Conservation (phyloP, 2,888 invertebrate species). For the Trissonchulus sp. region DNA sequence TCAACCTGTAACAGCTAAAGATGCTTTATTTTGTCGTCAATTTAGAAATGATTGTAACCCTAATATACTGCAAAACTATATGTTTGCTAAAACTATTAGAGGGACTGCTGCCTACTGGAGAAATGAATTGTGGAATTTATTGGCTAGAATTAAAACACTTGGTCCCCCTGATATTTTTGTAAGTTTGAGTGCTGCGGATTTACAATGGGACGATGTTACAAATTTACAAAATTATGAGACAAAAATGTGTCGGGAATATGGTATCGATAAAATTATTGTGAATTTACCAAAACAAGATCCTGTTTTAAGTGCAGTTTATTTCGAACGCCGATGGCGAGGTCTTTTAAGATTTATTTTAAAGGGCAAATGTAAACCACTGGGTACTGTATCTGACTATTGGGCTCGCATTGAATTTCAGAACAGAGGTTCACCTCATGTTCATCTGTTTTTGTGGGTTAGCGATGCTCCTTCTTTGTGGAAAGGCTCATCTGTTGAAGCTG, state of each 20-base stretch:
- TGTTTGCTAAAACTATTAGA: not conserved
- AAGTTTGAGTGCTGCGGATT: not conserved
- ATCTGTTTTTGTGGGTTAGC: not conserved
- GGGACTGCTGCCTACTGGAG: not conserved
- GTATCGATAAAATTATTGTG: too few species aligned
- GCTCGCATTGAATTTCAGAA: slow-evolving; percentile 4
- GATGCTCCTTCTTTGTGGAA: not conserved
- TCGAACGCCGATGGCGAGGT: not conserved
- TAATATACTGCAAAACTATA: not conserved
- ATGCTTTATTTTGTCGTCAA: not conserved
- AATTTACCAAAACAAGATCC: not conserved
- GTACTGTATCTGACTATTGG: not conserved
- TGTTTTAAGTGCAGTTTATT: not conserved
- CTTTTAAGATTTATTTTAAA: slow-evolving; percentile 1
- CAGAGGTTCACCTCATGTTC: slow-evolving; percentile 5
- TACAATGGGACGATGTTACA: slow-evolving; percentile 1
- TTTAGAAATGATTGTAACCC: not conserved
- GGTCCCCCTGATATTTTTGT: not conserved
- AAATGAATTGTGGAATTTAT: slow-evolving; percentile 6
- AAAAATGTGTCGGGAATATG: too few species aligned
- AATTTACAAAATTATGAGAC: too few species aligned
- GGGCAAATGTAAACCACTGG: not conserved
- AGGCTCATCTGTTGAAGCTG: not conserved
- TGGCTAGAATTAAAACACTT: slow-evolving; percentile 11
- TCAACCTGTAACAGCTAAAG: not conserved